Conservation (phyloP, 2,888 invertebrate species). For the Polymixis lichenea region DNA sequence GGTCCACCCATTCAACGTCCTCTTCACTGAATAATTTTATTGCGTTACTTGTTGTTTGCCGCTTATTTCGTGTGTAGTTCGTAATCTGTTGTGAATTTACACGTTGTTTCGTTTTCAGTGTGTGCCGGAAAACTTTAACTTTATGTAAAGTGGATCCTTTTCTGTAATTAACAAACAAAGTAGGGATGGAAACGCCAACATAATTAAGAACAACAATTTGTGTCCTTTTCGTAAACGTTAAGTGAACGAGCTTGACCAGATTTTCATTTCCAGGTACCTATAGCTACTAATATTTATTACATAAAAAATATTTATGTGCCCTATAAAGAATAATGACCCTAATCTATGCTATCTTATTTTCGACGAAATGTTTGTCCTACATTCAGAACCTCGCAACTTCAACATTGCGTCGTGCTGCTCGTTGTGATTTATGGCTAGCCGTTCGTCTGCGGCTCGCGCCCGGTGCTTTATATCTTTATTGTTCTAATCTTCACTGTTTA, state of each 20-base stretch:
- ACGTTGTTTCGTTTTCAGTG: slow-evolving; percentile 47
- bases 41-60: slow-evolving; percentile 64
- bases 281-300: neutral
- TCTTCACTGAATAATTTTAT: slow-evolving; percentile 66
- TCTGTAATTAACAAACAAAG: slow-evolving; percentile 55
- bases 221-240: slow-evolving; percentile 7
- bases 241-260: neutral
- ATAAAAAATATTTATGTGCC: neutral
- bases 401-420: slow-evolving; percentile 48
- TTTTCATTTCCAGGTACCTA: neutral
- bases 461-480: slow-evolving; percentile 67
- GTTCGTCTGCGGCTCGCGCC: slow-evolving; percentile 52
- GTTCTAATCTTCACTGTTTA: slow-evolving; percentile 65
- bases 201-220: slow-evolving; percentile 23
- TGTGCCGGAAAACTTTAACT: slow-evolving; percentile 47
- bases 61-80: slow-evolving; percentile 61
- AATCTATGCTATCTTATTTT: slow-evolving; percentile 14
- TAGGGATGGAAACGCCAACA: slow-evolving; percentile 27
- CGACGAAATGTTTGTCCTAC: slow-evolving; percentile 8
- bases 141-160: slow-evolving; percentile 53
- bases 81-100: slow-evolving; percentile 67
- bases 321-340: slow-evolving; percentile 2
- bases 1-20: slow-evolving; percentile 41
- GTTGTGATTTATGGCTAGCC: slow-evolving; percentile 58
- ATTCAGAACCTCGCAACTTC: slow-evolving; percentile 36